These are phyloP conservation scores for Latrodectus geometricus DNA, from an alignment of 1,140 invertebrate genomes.

Conservation along the genomic window DNA sequence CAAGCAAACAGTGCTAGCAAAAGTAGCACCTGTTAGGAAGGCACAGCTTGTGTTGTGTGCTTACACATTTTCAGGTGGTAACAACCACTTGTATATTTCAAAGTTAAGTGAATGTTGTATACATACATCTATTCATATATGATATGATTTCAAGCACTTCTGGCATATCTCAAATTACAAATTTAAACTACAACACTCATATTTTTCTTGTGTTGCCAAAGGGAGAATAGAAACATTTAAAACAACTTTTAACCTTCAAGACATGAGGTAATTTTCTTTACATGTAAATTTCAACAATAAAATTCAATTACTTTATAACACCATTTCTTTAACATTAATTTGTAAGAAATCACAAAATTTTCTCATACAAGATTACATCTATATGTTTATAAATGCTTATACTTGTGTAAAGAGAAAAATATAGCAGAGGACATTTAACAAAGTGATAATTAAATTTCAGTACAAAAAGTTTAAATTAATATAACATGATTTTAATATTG, in stretches of 20 bases:
- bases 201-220: not conserved
- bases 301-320: not conserved
- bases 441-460: too few species aligned
- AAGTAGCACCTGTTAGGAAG: slow-evolving; percentile 58
- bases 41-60: slow-evolving; percentile 60
- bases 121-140: slow-evolving; percentile 42
- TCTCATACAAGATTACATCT: too few species aligned
- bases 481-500: too few species aligned
- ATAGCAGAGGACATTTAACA: too few species aligned
- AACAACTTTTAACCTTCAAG: not conserved
- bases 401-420: too few species aligned
- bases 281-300: not conserved
- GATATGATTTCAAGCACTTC: slow-evolving; percentile 60
- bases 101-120: slow-evolving; percentile 37
- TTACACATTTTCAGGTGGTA: slow-evolving; percentile 27
- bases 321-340: not conserved
- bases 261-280: not conserved
- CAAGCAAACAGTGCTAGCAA: slow-evolving; percentile 61
- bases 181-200: not conserved
- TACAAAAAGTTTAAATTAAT: too few species aligned
- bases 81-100: slow-evolving; percentile 16
- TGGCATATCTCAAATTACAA: slow-evolving; percentile 23
- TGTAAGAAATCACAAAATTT: too few species aligned
- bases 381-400: too few species aligned
- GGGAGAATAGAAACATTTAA: not conserved